Conservation (phyloP, 2,797 vertebrate genomes). For the Sardinella longiceps region DNA sequence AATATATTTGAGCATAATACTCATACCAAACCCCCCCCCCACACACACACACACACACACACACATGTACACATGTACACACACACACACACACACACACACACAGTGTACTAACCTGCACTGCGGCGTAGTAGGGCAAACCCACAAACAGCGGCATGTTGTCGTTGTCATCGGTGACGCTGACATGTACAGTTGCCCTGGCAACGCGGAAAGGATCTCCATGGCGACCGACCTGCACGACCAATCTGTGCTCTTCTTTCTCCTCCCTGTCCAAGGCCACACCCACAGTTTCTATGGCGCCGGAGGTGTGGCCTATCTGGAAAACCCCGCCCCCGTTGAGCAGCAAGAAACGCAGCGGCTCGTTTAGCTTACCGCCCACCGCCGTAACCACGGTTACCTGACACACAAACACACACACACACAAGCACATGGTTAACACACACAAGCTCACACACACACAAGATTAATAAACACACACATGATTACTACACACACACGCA, state of each 20-base stretch:
- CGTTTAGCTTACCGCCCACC: constrained; percentile 91
- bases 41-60: too few relatives aligned
- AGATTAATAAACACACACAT: too few relatives aligned
- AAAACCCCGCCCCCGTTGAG: constrained; percentile 91
- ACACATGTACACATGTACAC: too few relatives aligned
- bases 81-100: too few relatives aligned
- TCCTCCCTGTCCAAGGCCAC: constrained; percentile 93
- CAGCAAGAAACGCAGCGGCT: constrained; percentile 90
- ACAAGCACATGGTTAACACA: too few relatives aligned
- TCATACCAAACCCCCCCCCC: too few relatives aligned
- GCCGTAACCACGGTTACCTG: constrained; percentile 93
- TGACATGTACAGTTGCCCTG: constrained; percentile 88
- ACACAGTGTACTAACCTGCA: background rate
- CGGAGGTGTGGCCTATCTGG: constrained; percentile 90
- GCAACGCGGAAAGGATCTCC: constrained; percentile 88
- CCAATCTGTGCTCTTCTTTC: constrained; percentile 89
- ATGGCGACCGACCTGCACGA: constrained; percentile 92
- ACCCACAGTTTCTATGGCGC: constrained; percentile 92
- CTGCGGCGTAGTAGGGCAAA: constrained; percentile 88
- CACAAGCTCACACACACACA: too few relatives aligned
- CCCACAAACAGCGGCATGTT: constrained; percentile 91
- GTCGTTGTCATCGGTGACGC: constrained; percentile 93
- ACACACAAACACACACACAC: too few relatives aligned
- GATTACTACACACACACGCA: too few relatives aligned
- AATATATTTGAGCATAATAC: too few relatives aligned